Conservation (phyloP, 2,797 vertebrate genomes). For the Vireo griseus region DNA sequence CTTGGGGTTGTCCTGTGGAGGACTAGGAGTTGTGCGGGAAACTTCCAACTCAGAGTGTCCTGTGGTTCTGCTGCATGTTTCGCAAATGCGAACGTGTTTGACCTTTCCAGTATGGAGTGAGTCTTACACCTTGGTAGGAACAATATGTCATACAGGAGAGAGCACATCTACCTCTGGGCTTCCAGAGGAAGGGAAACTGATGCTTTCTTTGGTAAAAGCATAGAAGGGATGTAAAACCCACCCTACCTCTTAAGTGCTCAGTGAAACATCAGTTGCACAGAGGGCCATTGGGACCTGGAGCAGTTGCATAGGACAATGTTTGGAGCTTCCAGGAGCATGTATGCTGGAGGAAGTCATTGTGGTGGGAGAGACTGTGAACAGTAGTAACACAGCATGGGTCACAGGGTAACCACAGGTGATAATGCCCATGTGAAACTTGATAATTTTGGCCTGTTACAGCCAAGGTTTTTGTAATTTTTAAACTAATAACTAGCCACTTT, state of each 20-base stretch:
- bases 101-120: fast-evolving
- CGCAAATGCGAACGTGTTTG: not conserved
- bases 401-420: not conserved
- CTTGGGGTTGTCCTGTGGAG: not conserved
- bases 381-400: not conserved
- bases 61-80: not conserved
- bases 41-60: not conserved
- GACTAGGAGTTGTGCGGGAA: not conserved
- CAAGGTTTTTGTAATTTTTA: not conserved
- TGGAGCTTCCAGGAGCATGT: not conserved
- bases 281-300: not conserved
- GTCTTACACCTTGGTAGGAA: not conserved
- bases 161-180: fast-evolving
- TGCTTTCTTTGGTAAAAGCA: not conserved
- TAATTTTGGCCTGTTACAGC: not conserved
- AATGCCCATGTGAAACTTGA: not conserved
- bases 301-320: not conserved
- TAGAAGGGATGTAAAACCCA: not conserved
- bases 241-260: not conserved
- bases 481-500: not conserved
- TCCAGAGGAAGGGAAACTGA: not conserved
- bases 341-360: not conserved
- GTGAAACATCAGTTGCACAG: not conserved
- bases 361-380: not conserved
- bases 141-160: not conserved